Evolutionary conservation across 2,113 vertebrate genomes (phyloP), one percentile per base, ranked within the genome.

Genomic region (Tinamus guttatus): DNA sequence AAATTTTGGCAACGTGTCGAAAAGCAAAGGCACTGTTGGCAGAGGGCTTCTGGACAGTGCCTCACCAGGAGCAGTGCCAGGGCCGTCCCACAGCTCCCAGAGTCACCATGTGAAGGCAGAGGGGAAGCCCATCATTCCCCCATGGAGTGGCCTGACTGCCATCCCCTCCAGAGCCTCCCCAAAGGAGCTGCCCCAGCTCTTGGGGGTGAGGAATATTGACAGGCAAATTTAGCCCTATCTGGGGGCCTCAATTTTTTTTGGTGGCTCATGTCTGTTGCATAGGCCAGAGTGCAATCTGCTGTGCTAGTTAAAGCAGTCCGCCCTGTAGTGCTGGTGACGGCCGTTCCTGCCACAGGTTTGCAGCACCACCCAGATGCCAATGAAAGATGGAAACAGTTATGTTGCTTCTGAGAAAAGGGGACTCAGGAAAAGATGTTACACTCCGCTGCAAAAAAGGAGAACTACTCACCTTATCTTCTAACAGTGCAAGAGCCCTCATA

Each of bases 1-100:
- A 84, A 93, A 95, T 84, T 81, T 92, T 25, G 17, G 47, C n/a
- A 62, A 78, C 34, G 30, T 84, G 63, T 69, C 80, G 92, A 84
- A 85, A 36, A 79, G 47, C 85, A 79, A 87, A 91, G 73, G 16
- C 75, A 47, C 34, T 21, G 25, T 67, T 28, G 68, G 47, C 73
- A 79, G 40, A 93, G 27, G 52, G 54, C 28, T 11, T 5, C 13
- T 28, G 63, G 28, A 56, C 47, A 36, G 24, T 69, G 4, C 34
- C 58, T 60, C 30, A 62, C 21, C 52, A 79, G 87, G 34, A 69
- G 73, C n/a, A 73, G 49, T 11, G 20, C 24, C n/a, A 13, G 24
- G 11, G 25, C 11, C 65, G 7, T 5, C 69, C n/a, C 73, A 43
- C 52, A 73, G 21, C 25, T 40, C 60, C 56, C 60, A 65, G 81